These are phyloP conservation scores for Syngnathus typhle DNA, from an alignment of 2,113 vertebrate genomes.

Conservation along the genomic window DNA sequence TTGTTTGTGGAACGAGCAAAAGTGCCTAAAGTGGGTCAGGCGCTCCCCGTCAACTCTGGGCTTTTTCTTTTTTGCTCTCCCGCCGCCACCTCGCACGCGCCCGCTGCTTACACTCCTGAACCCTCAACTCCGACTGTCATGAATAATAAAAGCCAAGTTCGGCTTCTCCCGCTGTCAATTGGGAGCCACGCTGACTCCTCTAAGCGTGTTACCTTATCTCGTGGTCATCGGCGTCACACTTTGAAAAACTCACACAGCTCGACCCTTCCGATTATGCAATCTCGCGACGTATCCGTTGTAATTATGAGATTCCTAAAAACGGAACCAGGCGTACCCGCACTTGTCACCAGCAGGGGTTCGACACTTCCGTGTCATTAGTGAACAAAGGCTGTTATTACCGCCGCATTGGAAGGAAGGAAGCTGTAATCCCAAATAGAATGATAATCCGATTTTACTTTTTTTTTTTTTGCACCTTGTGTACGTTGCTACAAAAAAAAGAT, in stretches of 20 bases:
- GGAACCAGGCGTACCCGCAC: neutral
- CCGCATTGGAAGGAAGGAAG: neutral
- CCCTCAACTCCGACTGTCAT: constrained; percentile 24
- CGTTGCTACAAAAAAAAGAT: neutral
- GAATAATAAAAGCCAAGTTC: constrained; percentile 31
- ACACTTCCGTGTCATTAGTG: constrained; percentile 21
- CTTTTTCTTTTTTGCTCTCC: neutral
- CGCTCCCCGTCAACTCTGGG: neutral
- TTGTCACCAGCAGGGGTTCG: constrained; percentile 9
- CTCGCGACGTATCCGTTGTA: neutral
- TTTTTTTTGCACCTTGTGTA: neutral
- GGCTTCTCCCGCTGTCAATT: constrained; percentile 10
- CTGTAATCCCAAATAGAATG: neutral
- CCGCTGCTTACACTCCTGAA: constrained; percentile 8
- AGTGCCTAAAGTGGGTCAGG: neutral
- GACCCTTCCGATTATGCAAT: neutral
- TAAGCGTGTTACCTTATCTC: constrained; percentile 4
- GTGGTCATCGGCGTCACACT: neutral
- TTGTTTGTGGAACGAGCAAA: neutral
- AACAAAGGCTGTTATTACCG: constrained; percentile 37
- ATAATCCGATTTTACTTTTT: constrained; percentile 2
- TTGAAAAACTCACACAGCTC: constrained; percentile 5
- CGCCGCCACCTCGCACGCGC: neutral
- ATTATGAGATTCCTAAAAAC: constrained; percentile 20
- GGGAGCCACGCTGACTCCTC: constrained; percentile 11